Conservation (phyloP, 2,888 invertebrate genomes). For the Zaprionus lineosus region DNA sequence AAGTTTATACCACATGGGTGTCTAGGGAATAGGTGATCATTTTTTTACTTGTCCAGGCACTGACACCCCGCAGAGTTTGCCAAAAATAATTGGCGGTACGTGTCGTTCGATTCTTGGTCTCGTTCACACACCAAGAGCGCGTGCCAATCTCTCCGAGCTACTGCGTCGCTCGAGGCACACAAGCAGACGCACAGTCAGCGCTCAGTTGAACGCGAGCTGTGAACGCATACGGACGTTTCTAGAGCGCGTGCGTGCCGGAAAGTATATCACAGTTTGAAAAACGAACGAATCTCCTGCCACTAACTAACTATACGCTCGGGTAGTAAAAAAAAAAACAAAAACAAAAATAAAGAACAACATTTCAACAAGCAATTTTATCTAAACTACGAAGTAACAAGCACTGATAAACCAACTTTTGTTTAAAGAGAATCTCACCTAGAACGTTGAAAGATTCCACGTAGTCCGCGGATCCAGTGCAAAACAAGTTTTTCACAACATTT, state of each 20-base stretch:
- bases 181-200: conserved; percentile 24
- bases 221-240: conserved; percentile 60
- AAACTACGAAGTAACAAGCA: conserved; percentile 14
- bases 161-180: conserved; percentile 29
- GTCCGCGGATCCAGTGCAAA: conserved; percentile 28
- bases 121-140: conserved; percentile 21
- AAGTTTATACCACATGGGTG: conserved; percentile 9
- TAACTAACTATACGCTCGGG: too few relatives aligned
- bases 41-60: conserved; percentile 18
- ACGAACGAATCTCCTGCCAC: conserved; percentile 6
- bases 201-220: conserved; percentile 70
- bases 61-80: conserved; percentile 47
- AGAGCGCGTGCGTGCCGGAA: conserved; percentile 58
- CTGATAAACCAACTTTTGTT: conserved; percentile 42
- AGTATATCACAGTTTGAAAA: conserved; percentile 12
- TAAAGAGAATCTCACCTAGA: conserved; percentile 20
- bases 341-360: conserved; percentile 10
- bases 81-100: conserved; percentile 51
- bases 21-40: conserved; percentile 21
- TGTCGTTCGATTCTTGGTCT: too few relatives aligned
- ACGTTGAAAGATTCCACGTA: conserved; percentile 14
- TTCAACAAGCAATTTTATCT: conserved; percentile 42
- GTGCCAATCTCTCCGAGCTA: conserved; percentile 37
- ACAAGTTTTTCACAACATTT: conserved; percentile 43
- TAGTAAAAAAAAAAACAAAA: conserved; percentile 6